Evolutionary conservation across 2,113 vertebrate genomes (phyloP), one percentile per base, ranked within the genome.

Genomic region (Eleginops maclovinus): DNA sequence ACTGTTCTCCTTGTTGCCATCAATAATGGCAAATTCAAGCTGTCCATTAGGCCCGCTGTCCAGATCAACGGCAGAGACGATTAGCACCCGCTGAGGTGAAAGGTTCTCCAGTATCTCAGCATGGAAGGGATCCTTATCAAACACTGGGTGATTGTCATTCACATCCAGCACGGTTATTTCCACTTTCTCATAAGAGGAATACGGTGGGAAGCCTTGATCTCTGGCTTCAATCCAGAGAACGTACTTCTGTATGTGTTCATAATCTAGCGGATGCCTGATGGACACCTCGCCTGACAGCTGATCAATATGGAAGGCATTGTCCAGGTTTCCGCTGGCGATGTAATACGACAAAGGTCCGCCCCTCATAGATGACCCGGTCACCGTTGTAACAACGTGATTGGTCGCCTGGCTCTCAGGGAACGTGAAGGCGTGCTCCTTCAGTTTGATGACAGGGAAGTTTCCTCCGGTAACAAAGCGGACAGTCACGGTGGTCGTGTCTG

Each of bases 181-280:
- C 53, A 99, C 64, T 85, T 96, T 97, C 75, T 96, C 96, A 43
- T 99, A 99, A 0, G 98, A 96, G 12, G 98, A 99, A 81, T 98
- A 99, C 0, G 98, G 98, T 14, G 98, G 98, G 70, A 99, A 99
- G 16, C 98, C 98, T 0, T 81, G 97, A 75, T 99, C 98, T 77
- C 98, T 93, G 72, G 96, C 98, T 79, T 99, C 98, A 2, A 99
- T 92, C 98, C 97, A 99, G 1, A 99, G 88, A 21, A 98, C 93
- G 0, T 98, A 99, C 61, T 97, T 96, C 84, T 97, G 96, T 72
- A 97, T 96, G 31, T 93, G 92, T 89, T 99, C 98, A 0, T 96
- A 99, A 93, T 99, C 97, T 50, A 99, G 89, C 0, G 95, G 79
- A 28, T 86, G 95, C 22, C 92, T 89, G 0, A 99, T 92, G 14